Evolutionary conservation across 2,888 invertebrate genomes (phyloP), one percentile per base, ranked within the genome.

Genomic region (Aspidiotus rigidus): DNA sequence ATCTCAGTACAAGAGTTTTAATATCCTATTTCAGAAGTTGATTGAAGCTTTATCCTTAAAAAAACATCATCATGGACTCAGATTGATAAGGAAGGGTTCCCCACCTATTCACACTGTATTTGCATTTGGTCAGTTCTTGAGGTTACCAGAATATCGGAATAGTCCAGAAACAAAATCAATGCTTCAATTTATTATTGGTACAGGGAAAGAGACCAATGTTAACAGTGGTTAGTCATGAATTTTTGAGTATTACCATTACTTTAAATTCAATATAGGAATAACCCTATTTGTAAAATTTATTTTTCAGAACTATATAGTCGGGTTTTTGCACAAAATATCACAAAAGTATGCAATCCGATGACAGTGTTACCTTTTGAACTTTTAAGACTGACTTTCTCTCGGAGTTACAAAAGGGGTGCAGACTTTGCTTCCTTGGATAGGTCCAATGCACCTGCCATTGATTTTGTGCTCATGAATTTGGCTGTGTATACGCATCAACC

Each of bases 91-190:
- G 5, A 28, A 28, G 28, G 10, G 49, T 11, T 49, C 49, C n/a
- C 10, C 2, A 49, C 49, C 49, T 13, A 49, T 49, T 2, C 49
- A 49, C 1, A 3, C 49, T 13, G 10, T 49, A 49, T 3, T 49
- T 13, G 49, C 49, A 3, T 49, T 49, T 49, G 49, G 49, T 13
- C 49, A 3, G n/a, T 49, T 49, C 6, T 49, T n/a, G 6, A 49
- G 49, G n/a, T 49, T 49, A 49, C 49, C 49, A 13, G 49, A 49
- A 49, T 49, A 49, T 49, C 49, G 49, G 49, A 49, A 49, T 49
- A 28, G 5, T 28, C 28, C 28, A 28, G 28, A 28, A 28, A 28
- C 28, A 28, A 28, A 28, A 28, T 28, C 28, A 28, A 28, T 28
- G 28, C 28, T 28, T 28, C 28, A 28, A 28, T 1, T 5, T 28